These are phyloP conservation scores for Scaptomyza montana DNA, from an alignment of 1,140 invertebrate species.

Conservation along the genomic window DNA sequence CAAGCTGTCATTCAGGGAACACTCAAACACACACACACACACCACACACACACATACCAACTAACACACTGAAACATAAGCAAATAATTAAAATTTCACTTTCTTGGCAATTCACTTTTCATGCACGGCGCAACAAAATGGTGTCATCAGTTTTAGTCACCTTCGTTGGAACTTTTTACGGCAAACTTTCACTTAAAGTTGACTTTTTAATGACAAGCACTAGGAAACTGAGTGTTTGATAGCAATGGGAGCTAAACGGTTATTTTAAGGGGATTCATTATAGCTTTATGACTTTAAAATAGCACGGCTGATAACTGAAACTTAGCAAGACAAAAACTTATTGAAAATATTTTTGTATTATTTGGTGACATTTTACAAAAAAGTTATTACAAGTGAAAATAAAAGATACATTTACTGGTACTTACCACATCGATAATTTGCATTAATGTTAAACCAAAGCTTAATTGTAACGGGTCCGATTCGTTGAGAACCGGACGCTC, in stretches of 20 bases:
- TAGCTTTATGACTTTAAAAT: neutral
- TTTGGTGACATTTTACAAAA: no score
- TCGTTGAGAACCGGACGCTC: slow-evolving; percentile 99
- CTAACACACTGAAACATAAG: slow-evolving; percentile 39
- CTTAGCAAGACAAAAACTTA: no score
- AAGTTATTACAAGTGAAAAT: no score
- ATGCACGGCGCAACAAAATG: slow-evolving; percentile 58
- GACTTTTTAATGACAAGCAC: neutral
- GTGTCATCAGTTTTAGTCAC: slow-evolving; percentile 69
- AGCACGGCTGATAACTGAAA: no score
- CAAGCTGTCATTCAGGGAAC: slow-evolving; percentile 72
- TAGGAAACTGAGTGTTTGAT: neutral
- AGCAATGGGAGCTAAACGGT: neutral
- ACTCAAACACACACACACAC: slow-evolving; percentile 19
- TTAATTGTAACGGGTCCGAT: slow-evolving; percentile 96
- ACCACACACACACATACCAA: slow-evolving; percentile 1
- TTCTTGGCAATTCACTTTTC: slow-evolving; percentile 81
- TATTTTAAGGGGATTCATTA: neutral
- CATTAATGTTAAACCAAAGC: slow-evolving; percentile 98
- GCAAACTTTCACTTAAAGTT: slow-evolving; percentile 21
- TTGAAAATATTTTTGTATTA: no score
- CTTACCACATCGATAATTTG: slow-evolving; percentile 99
- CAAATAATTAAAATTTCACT: slow-evolving; percentile 83
- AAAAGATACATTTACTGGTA: slow-evolving; percentile 60
- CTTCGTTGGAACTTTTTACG: slow-evolving; percentile 11